phyloP scores from a whole-genome alignment of 1,140 invertebrate species.

The Akabosia matsudoensis region DNA sequence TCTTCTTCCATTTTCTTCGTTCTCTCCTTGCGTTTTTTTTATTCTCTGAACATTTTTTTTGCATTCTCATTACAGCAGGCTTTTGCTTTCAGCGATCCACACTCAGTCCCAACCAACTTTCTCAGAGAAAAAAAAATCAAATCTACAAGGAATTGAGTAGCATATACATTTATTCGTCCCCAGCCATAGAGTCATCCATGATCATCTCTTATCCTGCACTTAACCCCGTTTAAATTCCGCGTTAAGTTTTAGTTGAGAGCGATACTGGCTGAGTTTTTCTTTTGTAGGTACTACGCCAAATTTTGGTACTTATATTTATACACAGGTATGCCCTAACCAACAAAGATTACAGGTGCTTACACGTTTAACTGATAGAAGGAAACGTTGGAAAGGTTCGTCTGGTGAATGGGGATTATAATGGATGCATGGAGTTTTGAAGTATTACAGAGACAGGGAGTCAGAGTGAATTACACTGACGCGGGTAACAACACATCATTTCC shows the following conservation, averaged over 20 bases:
- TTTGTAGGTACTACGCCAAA: neutral
- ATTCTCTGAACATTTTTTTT: neutral
- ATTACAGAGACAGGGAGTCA: neutral
- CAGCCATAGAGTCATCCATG: slow-evolving; percentile 18
- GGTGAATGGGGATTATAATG: too few relatives aligned
- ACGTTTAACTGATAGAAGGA: neutral
- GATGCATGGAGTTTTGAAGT: neutral
- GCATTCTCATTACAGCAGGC: too few relatives aligned
- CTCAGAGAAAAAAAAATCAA: slow-evolving; percentile 25
- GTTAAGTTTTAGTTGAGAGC: too few relatives aligned
- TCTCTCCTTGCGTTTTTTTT: neutral
- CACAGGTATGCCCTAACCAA: neutral
- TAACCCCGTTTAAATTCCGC: neutral
- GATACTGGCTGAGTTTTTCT: neutral
- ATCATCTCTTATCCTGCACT: neutral
- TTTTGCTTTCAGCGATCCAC: too few relatives aligned
- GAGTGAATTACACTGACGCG: slow-evolving; percentile 14
- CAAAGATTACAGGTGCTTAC: slow-evolving; percentile 1
- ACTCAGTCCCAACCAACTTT: slow-evolving; percentile 22
- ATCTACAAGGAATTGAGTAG: slow-evolving; percentile 14
- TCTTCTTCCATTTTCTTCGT: neutral
- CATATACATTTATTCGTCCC: slow-evolving; percentile 22
- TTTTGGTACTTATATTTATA: neutral
- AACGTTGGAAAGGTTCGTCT: too few relatives aligned
- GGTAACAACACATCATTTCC: slow-evolving; percentile 23